phyloP scores from a whole-genome alignment of 1,140 invertebrate species.

The Ips typographus region DNA sequence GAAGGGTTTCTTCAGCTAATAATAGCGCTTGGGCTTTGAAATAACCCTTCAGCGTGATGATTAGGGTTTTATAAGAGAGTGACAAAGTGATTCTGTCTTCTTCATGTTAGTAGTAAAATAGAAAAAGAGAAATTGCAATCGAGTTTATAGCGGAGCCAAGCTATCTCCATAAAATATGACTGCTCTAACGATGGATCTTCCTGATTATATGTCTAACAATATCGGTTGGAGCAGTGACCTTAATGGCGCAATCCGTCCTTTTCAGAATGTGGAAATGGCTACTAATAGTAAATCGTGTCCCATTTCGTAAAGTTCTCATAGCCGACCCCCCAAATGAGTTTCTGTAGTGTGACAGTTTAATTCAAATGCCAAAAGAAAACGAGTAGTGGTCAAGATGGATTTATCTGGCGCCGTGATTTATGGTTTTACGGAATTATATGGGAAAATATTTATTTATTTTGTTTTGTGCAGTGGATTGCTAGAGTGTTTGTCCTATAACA shows the following conservation, averaged over 20 bases:
- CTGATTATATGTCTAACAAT: conserved; percentile 15
- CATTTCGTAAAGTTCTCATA: conserved; percentile 15
- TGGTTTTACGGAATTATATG: neutral
- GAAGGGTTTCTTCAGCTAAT: too few species aligned
- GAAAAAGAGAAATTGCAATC: too few species aligned
- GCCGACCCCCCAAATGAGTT: conserved; percentile 16
- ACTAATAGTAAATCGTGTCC: conserved; percentile 27
- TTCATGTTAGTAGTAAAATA: too few species aligned
- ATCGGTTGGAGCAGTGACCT: conserved; percentile 8
- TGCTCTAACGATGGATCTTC: conserved; percentile 14
- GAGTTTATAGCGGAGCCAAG: too few species aligned
- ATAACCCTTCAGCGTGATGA: too few species aligned
- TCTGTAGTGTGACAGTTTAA: conserved; percentile 21
- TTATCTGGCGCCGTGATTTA: conserved; percentile 10
- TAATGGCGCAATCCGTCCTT: conserved; percentile 26
- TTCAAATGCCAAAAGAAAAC: conserved; percentile 14
- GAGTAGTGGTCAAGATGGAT: conserved; percentile 17
- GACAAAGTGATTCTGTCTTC: too few species aligned
- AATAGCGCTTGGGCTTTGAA: too few species aligned
- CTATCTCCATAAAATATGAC: neutral
- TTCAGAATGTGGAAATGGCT: conserved; percentile 17
- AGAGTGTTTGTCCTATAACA: too few species aligned
- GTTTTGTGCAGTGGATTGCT: too few species aligned
- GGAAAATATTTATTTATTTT: too few species aligned
- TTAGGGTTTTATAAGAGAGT: too few species aligned